A percentile compares a stretch with the other conserved stretches of the same genome.
Conservation (phyloP, 2,797 vertebrate genomes). For the Sebastes minor region DNA sequence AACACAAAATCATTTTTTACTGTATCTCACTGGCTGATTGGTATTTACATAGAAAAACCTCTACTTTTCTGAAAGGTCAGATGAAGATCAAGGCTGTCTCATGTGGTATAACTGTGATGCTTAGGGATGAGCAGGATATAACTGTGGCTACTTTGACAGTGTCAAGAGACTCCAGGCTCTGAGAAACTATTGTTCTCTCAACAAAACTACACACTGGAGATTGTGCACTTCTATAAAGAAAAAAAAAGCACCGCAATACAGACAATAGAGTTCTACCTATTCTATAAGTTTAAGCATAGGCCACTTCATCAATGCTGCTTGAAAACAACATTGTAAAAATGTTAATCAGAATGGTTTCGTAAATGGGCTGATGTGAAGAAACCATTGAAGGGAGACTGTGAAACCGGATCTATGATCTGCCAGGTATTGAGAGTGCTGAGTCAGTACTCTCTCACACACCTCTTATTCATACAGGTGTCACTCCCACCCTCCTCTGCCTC, state of each 20-base stretch:
- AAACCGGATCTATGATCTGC: neutral
- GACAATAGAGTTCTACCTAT: neutral
- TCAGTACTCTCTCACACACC: conserved; percentile 37
- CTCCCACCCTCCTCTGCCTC: conserved; percentile 10
- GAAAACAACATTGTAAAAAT: neutral
- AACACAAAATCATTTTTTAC: neutral
- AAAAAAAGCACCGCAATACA: neutral
- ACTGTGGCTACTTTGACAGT: conserved; percentile 4
- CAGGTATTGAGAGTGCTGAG: conserved; percentile 12
- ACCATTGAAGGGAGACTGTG: neutral
- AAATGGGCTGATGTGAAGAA: neutral
- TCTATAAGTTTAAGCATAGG: neutral
- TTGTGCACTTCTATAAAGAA: neutral
- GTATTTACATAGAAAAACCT: conserved; percentile 3
- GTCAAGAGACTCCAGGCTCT: neutral
- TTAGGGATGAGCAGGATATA: conserved; percentile 18
- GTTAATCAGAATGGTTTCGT: neutral
- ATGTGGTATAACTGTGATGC: neutral
- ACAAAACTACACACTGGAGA: neutral
- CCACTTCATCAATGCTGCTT: neutral
- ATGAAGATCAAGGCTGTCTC: neutral
- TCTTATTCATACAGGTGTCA: conserved; percentile 37
- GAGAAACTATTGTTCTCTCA: neutral
- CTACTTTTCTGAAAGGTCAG: neutral
- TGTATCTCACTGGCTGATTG: neutral